phyloP scores from a whole-genome alignment of 2,797 vertebrate genomes.

The Anguilla megastoma region DNA sequence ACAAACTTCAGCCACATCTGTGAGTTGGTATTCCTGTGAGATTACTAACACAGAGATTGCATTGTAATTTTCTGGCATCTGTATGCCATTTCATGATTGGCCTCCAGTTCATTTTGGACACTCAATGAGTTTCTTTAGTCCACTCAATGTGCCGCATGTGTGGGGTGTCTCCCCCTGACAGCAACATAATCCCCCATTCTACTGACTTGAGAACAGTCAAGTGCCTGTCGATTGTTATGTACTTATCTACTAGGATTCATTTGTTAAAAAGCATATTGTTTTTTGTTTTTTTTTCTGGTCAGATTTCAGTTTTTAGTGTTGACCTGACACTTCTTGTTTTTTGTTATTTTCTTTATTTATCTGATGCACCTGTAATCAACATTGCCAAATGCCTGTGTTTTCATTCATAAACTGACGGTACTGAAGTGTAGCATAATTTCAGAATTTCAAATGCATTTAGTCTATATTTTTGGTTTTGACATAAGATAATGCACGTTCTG shows the following conservation, averaged over 20 bases:
- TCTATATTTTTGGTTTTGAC: not conserved
- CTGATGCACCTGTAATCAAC: not conserved
- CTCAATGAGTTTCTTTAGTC: conserved; percentile 48
- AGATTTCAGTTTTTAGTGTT: not conserved
- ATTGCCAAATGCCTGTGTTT: not conserved
- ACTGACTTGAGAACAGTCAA: conserved; percentile 3
- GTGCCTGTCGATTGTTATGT: not conserved
- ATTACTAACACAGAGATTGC: conserved; percentile 59
- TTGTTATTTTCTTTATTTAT: not conserved
- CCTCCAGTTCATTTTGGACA: conserved; percentile 56
- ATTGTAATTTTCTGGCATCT: conserved; percentile 72
- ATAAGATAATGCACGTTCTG: not conserved
- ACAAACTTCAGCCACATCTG: conserved; percentile 58
- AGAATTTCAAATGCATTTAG: not conserved
- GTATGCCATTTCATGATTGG: conserved; percentile 65
- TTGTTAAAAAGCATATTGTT: conserved; percentile 11
- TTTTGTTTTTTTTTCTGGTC: not conserved
- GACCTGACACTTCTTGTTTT: not conserved
- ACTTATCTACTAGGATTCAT: not conserved
- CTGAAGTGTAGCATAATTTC: not conserved
- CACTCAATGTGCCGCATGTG: conserved; percentile 61
- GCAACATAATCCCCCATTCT: conserved; percentile 32
- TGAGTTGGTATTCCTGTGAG: conserved; percentile 58
- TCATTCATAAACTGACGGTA: not conserved
- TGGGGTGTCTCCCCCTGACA: conserved; percentile 43